Conservation (phyloP, 2,888 invertebrate genomes). For the Drosophila mettleri region DNA sequence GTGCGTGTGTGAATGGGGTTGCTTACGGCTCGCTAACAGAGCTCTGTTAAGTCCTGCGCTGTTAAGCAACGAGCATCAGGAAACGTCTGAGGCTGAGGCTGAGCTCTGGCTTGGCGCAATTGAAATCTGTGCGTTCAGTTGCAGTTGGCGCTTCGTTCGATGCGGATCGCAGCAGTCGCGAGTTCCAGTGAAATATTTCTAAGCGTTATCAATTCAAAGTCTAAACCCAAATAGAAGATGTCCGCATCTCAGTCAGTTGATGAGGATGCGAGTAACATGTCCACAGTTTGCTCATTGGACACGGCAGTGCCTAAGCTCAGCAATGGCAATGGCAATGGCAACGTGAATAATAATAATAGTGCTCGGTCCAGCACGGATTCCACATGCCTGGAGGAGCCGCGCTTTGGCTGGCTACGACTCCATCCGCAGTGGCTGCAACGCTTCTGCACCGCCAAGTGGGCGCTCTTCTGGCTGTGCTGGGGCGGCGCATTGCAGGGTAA, state of each 20-base stretch:
- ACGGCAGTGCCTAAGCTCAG: constrained; percentile 45
- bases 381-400: constrained; percentile 31
- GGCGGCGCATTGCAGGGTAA: constrained; percentile 92
- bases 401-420: constrained; percentile 89
- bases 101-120: constrained; percentile 47
- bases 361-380: constrained; percentile 59
- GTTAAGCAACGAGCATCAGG: constrained; percentile 38
- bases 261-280: constrained; percentile 20
- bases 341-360: constrained; percentile 78
- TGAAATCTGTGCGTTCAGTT: constrained; percentile 73
- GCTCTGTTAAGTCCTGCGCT: constrained; percentile 48
- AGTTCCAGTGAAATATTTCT: neutral
- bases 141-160: constrained; percentile 61
- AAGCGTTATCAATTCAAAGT: neutral
- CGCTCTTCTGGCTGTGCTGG: constrained; percentile 92
- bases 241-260: constrained; percentile 22
- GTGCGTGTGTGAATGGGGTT: constrained; percentile 38
- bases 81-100: constrained; percentile 14
- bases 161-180: constrained; percentile 63
- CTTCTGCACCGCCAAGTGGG: constrained; percentile 91
- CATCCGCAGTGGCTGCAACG: constrained; percentile 88
- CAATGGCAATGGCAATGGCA: constrained; percentile 39
- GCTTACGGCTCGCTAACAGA: constrained; percentile 38
- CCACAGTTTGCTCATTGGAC: constrained; percentile 34
- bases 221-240: constrained; percentile 29